Base-by-base conservation (phyloP, 2,888 invertebrate genomes). In the Lasioglossum vierecki region DNA sequence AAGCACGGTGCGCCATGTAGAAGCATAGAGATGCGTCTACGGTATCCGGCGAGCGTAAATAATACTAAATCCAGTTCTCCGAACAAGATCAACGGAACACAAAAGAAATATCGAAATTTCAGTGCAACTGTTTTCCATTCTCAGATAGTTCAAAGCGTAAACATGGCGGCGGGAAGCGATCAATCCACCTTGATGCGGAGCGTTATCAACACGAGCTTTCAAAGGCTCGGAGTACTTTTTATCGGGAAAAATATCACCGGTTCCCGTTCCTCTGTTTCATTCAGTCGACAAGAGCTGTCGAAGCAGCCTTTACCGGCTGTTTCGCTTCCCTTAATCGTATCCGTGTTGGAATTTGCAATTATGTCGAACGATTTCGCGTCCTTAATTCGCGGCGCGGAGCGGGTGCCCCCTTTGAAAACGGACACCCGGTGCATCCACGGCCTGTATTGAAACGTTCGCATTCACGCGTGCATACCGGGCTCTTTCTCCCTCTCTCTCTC, bases 131-230 rank as follows among this genome's bases (percentile, higher is more conserved):
- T 46, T 35, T 60, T 71, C 35, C 68, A 41, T 39, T 57, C 39
- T 41, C 26, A 46, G 39, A 60, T 39, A 57, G 70, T 60, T 60
- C 70, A 49, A 80, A 77, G 46, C 70, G 60, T n/a, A 80, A 73
- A 68, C 66, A 35, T 26, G 9, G 57, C 35, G 39, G 44, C 35
- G 46, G 44, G 49, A 18, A 68, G 49, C 63, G 60, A 84, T 84
- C 82, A 60, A 72, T 77, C 76, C 76, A 76, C 35, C 83, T 57
- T 60, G 73, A 82, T 86, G 84, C 89, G 92, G 89, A 89, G 89
- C 88, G 90, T 90, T 92, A 92, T 91, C 91, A 89, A 91, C 92
- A 90, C 90, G 83, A 88, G 86, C 88, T 80, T 85, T 90, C 84
- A 86, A 88, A 89, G 86, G 89, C 68, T 87, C 89, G 82, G 87